Conservation (phyloP, 1,140 invertebrate species). For the Platorchestia sp. region DNA sequence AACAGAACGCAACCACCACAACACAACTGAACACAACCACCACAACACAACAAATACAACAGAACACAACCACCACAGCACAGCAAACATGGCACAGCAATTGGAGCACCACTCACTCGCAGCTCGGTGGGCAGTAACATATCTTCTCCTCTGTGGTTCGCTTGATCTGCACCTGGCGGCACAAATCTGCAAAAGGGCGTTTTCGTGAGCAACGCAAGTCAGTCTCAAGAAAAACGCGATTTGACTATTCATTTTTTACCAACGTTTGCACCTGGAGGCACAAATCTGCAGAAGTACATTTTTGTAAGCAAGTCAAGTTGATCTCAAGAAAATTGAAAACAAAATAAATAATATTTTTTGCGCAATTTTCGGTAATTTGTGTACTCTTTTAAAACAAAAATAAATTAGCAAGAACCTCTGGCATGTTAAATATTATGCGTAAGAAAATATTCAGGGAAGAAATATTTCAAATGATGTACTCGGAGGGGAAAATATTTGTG, state of each 20-base stretch:
- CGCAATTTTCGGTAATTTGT: too few relatives aligned
- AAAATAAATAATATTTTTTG: not conserved
- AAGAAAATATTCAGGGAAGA: too few relatives aligned
- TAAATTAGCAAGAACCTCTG: too few relatives aligned
- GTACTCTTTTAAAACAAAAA: too few relatives aligned
- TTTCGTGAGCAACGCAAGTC: not conserved
- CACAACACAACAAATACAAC: too few relatives aligned
- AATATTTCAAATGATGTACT: too few relatives aligned
- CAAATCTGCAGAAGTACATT: conserved; percentile 51
- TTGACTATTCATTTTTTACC: too few relatives aligned
- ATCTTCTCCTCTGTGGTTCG: not conserved
- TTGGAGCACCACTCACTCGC: conserved; percentile 55
- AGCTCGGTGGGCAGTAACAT: conserved; percentile 59
- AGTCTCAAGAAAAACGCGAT: not conserved
- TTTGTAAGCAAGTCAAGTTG: not conserved
- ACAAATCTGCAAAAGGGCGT: conserved; percentile 57
- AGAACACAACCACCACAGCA: too few relatives aligned
- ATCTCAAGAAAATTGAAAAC: not conserved
- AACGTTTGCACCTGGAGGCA: conserved; percentile 60
- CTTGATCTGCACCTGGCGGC: conserved; percentile 60
- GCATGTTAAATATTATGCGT: too few relatives aligned
- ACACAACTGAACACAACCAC: too few relatives aligned
- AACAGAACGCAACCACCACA: too few relatives aligned
- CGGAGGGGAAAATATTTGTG: too few relatives aligned
- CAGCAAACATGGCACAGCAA: not conserved